Conservation (phyloP, 2,888 invertebrate species). For the Andrena fulva region DNA sequence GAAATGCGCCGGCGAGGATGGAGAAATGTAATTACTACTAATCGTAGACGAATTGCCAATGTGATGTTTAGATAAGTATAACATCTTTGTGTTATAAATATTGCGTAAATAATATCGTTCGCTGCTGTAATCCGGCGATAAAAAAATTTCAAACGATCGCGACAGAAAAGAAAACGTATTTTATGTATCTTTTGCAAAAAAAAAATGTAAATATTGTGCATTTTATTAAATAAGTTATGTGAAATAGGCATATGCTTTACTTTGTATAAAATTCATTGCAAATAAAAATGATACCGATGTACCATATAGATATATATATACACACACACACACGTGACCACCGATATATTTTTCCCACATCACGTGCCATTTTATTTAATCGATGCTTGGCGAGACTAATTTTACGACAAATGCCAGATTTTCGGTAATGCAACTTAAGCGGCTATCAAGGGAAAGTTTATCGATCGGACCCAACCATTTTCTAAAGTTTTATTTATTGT, state of each 20-base stretch:
- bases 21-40: conserved; percentile 69
- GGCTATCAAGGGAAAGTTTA: conserved; percentile 5
- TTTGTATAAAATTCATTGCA: conserved; percentile 65
- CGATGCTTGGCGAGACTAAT: background rate
- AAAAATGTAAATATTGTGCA: conserved; percentile 72
- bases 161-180: conserved; percentile 46
- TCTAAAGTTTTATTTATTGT: conserved; percentile 79
- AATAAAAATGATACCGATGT: conserved; percentile 66
- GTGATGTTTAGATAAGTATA: conserved; percentile 81
- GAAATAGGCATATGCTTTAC: conserved; percentile 64
- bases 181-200: conserved; percentile 63
- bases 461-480: conserved; percentile 47
- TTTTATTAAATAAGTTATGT: conserved; percentile 71
- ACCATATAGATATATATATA: conserved; percentile 23
- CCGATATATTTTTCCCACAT: conserved; percentile 28
- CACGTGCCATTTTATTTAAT: conserved; percentile 35
- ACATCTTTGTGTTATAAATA: conserved; percentile 63
- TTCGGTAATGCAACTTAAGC: background rate
- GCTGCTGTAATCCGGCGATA: conserved; percentile 40
- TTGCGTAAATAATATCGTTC: conserved; percentile 63
- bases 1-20: conserved; percentile 67
- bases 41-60: conserved; percentile 77
- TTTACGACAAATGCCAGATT: background rate
- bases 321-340: background rate
- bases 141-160: conserved; percentile 32